Percentiles rank a stretch among this genome's conserved stretches.
Conservation (phyloP, 2,113 vertebrate genomes). For the Butastur rufipennis region DNA sequence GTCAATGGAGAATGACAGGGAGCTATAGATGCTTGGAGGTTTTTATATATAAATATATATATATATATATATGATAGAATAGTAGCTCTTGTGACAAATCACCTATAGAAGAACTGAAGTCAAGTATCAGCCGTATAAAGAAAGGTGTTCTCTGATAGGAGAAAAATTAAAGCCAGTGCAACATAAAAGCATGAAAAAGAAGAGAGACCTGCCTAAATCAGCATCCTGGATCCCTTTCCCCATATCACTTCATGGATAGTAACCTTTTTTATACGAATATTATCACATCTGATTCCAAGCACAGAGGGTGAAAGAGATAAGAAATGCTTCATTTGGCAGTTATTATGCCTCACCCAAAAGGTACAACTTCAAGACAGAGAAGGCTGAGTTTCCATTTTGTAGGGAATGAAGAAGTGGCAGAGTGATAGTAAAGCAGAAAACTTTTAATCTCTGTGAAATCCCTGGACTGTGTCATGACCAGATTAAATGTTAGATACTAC, state of each 20-base stretch:
- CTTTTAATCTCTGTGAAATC: neutral
- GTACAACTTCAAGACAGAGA: neutral
- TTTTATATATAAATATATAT: neutral
- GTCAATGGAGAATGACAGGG: neutral
- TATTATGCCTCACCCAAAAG: neutral
- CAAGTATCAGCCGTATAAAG: neutral
- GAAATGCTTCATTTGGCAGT: neutral
- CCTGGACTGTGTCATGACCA: neutral
- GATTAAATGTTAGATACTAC: neutral
- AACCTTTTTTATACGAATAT: neutral
- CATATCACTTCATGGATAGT: neutral
- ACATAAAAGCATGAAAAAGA: neutral
- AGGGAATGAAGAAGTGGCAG: neutral
- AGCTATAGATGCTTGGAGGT: neutral
- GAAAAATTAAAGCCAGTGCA: neutral
- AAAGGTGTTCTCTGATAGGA: neutral
- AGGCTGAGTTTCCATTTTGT: neutral
- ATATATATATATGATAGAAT: neutral
- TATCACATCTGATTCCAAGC: neutral
- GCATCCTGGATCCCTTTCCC: neutral
- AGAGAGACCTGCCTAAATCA: neutral
- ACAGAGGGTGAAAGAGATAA: neutral
- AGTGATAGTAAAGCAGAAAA: neutral
- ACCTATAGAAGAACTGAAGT: neutral
- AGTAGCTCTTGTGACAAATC: neutral